Conservation (phyloP, 1,140 invertebrate genomes). For the Drosophila fuyamai region DNA sequence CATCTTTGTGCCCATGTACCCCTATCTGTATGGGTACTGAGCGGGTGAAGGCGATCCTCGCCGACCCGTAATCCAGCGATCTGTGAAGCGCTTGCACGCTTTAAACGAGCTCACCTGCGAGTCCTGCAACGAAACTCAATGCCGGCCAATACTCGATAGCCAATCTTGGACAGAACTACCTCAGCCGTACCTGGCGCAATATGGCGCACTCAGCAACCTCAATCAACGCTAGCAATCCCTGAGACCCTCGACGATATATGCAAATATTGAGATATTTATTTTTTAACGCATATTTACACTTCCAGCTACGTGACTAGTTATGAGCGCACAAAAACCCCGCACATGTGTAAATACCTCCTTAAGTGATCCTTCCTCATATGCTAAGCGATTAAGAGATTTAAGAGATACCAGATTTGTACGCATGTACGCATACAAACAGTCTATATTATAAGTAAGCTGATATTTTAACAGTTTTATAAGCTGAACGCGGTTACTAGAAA, state of each 20-base stretch:
- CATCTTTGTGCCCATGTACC: slow-evolving; percentile 83
- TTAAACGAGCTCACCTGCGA: slow-evolving; percentile 50
- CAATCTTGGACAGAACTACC: slow-evolving; percentile 60
- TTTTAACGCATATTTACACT: slow-evolving; percentile 77
- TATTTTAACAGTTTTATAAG: slow-evolving; percentile 72
- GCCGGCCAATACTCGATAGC: slow-evolving; percentile 52
- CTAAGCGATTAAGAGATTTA: slow-evolving; percentile 78
- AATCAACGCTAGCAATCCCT: slow-evolving; percentile 19
- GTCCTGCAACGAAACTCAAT: slow-evolving; percentile 25
- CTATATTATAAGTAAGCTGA: slow-evolving; percentile 43
- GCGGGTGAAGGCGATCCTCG: not conserved
- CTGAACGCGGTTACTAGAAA: slow-evolving; percentile 67
- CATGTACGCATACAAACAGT: slow-evolving; percentile 28
- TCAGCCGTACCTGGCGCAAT: slow-evolving; percentile 76
- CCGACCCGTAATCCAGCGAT: slow-evolving; percentile 33
- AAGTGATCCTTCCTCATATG: slow-evolving; percentile 81
- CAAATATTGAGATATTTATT: slow-evolving; percentile 80
- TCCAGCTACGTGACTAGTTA: slow-evolving; percentile 59
- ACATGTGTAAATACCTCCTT: slow-evolving; percentile 79
- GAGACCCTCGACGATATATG: slow-evolving; percentile 61
- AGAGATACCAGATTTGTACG: slow-evolving; percentile 42
- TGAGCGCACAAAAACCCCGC: slow-evolving; percentile 32
- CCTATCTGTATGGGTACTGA: slow-evolving; percentile 83
- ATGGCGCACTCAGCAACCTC: slow-evolving; percentile 39
- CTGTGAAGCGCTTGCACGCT: slow-evolving; percentile 79